Evolutionary conservation across 2,113 vertebrate genomes (phyloP).

Genomic region (Odocoileus hemionus): DNA sequence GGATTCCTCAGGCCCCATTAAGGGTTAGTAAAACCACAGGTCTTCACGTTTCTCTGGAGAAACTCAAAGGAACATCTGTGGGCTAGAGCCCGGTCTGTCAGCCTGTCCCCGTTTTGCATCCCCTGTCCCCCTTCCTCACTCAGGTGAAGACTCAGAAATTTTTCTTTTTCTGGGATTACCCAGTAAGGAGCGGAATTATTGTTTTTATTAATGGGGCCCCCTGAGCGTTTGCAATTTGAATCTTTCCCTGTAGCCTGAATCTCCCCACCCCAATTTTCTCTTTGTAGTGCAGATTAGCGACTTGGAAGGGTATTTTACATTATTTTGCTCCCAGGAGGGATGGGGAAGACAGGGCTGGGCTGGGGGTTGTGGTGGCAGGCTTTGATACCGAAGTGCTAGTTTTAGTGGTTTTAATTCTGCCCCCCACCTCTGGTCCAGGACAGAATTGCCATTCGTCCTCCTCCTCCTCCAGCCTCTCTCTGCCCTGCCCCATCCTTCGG

Average conservation of each 20-base stretch:
- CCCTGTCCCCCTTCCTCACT: not conserved
- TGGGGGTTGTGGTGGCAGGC: not conserved
- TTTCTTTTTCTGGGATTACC: conserved; percentile 37
- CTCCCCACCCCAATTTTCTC: not conserved
- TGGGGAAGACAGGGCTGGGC: not conserved
- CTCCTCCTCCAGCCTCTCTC: not conserved
- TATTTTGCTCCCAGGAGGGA: conserved; percentile 50
- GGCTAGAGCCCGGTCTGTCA: not conserved
- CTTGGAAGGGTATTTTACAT: conserved; percentile 44
- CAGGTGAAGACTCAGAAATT: conserved; percentile 21
- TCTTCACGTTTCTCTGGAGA: not conserved
- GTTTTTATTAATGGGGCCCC: conserved; percentile 61
- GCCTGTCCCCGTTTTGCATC: not conserved
- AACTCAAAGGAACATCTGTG: not conserved
- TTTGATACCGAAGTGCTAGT: not conserved
- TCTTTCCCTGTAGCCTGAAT: conserved; percentile 34
- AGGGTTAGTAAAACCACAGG: not conserved
- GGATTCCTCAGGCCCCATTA: not conserved
- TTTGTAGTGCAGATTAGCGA: conserved; percentile 66
- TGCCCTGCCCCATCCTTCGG: not conserved
- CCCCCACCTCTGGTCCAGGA: not conserved
- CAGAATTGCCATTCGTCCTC: not conserved
- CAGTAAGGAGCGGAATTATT: conserved; percentile 50
- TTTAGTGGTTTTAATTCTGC: not conserved
- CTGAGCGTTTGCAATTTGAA: conserved; percentile 66